phyloP scores from a whole-genome alignment of 2,797 vertebrate genomes.

The Takifugu rubripes region DNA sequence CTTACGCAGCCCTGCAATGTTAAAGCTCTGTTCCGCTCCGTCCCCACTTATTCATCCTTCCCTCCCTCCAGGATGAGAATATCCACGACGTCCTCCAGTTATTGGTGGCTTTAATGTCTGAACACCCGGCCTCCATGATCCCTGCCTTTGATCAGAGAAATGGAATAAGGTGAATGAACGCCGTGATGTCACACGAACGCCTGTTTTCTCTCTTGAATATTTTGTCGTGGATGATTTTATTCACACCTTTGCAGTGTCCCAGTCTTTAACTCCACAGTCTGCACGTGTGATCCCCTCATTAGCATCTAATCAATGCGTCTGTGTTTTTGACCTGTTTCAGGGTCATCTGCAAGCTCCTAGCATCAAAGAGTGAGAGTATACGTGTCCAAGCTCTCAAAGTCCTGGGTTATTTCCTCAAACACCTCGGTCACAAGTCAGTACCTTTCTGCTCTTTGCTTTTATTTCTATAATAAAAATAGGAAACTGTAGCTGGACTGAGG shows the following conservation, averaged over 20 bases:
- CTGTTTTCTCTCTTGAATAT: not conserved
- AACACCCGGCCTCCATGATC: slow-evolving; percentile 99
- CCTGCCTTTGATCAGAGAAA: slow-evolving; percentile 99
- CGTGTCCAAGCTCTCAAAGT: slow-evolving; percentile 98
- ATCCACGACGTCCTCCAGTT: slow-evolving; percentile 98
- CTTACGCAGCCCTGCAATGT: slow-evolving; percentile 31
- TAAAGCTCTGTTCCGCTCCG: slow-evolving; percentile 24
- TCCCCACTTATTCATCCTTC: slow-evolving; percentile 24
- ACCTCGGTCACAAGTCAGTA: slow-evolving; percentile 98
- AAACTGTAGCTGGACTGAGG: too few species aligned
- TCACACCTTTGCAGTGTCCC: not conserved
- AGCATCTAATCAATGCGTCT: slow-evolving; percentile 4
- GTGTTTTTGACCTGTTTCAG: slow-evolving; percentile 65
- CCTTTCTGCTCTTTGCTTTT: not conserved
- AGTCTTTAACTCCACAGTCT: slow-evolving; percentile 11
- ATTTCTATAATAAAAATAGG: too few species aligned
- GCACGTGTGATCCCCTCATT: not conserved
- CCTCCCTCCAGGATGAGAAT: slow-evolving; percentile 90
- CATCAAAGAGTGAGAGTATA: slow-evolving; percentile 98
- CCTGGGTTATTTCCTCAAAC: slow-evolving; percentile 97
- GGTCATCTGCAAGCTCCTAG: slow-evolving; percentile 97
- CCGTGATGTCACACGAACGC: not conserved
- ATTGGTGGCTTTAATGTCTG: slow-evolving; percentile 97
- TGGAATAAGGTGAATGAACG: slow-evolving; percentile 86
- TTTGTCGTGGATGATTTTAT: too few species aligned